These are phyloP conservation scores for Cordilura impudica DNA, from an alignment of 2,888 invertebrate species.

Conservation along the genomic window DNA sequence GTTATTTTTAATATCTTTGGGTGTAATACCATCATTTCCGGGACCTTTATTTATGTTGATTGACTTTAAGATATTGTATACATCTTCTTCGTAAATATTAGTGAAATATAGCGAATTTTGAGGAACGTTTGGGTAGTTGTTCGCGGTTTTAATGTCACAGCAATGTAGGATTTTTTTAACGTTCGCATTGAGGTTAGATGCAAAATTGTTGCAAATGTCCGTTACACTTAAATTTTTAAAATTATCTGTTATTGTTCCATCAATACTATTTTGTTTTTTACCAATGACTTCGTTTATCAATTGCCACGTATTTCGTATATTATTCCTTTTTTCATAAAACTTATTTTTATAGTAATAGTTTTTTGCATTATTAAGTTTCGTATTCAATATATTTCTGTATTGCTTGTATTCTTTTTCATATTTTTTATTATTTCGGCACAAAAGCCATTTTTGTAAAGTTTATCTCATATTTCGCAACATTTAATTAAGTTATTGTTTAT, in stretches of 20 bases:
- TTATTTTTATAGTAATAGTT: too few relatives aligned
- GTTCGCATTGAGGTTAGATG: not conserved
- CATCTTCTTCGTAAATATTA: not conserved
- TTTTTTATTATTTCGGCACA: not conserved
- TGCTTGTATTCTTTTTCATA: slow-evolving; percentile 11
- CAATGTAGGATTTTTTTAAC: slow-evolving; percentile 16
- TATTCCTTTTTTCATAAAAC: too few relatives aligned
- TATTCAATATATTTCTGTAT: too few relatives aligned
- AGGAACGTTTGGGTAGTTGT: not conserved
- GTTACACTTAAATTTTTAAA: slow-evolving; percentile 14
- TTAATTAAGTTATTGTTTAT: not conserved
- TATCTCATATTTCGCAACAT: slow-evolving; percentile 2
- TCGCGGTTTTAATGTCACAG: not conserved
- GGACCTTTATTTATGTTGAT: too few relatives aligned
- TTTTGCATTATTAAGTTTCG: too few relatives aligned
- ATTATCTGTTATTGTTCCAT: slow-evolving; percentile 16
- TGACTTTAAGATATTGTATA: slow-evolving; percentile 16
- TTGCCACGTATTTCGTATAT: slow-evolving; percentile 23
- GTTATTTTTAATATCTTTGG: too few relatives aligned
- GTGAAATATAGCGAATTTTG: not conserved
- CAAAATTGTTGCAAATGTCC: slow-evolving; percentile 5
- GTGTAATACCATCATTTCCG: not conserved
- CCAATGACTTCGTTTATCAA: too few relatives aligned
- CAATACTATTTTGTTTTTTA: slow-evolving; percentile 14
- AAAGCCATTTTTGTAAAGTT: not conserved